Evolutionary conservation across 2,888 invertebrate genomes (phyloP).

Genomic region (Alloscopus bannaensis): DNA sequence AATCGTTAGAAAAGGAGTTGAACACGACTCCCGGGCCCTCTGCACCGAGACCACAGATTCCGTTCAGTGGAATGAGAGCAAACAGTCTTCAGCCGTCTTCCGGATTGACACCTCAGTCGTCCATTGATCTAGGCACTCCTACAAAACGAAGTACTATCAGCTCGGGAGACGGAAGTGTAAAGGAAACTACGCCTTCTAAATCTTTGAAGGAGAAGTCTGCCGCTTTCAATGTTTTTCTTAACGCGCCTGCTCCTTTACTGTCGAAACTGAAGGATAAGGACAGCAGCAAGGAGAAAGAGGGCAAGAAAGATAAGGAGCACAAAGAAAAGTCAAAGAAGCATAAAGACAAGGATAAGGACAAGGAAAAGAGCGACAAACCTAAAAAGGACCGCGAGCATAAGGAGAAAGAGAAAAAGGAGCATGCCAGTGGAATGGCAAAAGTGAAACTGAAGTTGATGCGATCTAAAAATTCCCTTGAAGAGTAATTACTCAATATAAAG

Average conservation of each 20-base stretch:
- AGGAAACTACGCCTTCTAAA: constrained; percentile 31
- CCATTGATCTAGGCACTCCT: constrained; percentile 41
- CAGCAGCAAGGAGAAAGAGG: constrained; percentile 57
- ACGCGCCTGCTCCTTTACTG: constrained; percentile 71
- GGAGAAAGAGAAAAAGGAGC: constrained; percentile 51
- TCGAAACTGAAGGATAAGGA: constrained; percentile 66
- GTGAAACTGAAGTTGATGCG: constrained; percentile 72
- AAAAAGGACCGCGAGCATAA: constrained; percentile 55
- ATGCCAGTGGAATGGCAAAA: constrained; percentile 65
- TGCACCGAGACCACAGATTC: constrained; percentile 45
- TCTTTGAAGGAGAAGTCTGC: constrained; percentile 61
- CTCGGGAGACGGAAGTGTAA: not conserved
- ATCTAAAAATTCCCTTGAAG: constrained; percentile 73
- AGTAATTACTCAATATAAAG: constrained; percentile 63
- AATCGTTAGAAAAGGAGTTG: constrained; percentile 58
- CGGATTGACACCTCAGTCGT: constrained; percentile 41
- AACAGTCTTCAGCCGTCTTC: constrained; percentile 40
- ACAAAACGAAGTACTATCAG: constrained; percentile 18
- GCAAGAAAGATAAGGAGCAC: constrained; percentile 61
- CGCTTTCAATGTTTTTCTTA: constrained; percentile 70
- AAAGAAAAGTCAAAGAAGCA: constrained; percentile 62
- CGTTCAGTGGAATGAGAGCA: constrained; percentile 62
- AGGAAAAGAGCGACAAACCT: constrained; percentile 56
- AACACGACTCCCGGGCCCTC: constrained; percentile 28
- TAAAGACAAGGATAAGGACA: constrained; percentile 60